Evolutionary conservation across 2,113 vertebrate genomes (phyloP), one percentile per base, ranked within the genome.

Genomic region (Illadopsis cleaveri): DNA sequence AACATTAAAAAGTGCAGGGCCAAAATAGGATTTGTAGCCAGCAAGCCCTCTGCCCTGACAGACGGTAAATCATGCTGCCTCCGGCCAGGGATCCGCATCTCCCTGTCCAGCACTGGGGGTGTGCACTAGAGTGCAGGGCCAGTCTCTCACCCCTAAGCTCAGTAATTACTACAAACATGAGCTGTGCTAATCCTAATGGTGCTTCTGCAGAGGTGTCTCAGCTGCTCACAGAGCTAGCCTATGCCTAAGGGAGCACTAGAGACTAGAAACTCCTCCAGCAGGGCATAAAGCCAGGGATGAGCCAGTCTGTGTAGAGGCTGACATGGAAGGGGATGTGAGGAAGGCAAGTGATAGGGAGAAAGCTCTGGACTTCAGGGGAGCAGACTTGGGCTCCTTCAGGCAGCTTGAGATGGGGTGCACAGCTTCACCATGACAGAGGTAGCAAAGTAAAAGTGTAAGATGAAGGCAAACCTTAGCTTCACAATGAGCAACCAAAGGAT

Each of bases 181-280:
- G 25, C 44, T 0, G 0, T 8, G 4, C 37, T 68, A 42, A 65
- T 65, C 0, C 0, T 42, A 51, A 27, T 1, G 3, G 37, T 62
- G 31, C 28, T 81, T 33, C 88, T 54, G n/a, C 64, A 56, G n/a
- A 42, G 18, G 3, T 14, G 3, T 44, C 48, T 73, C 5, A 4
- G 37, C 42, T 33, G 11, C 54, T 57, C 28, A 8, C 73, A 53
- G 25, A 31, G 21, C 14, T 76, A 23, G 23, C 47, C 68, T 24
- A 5, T 3, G 12, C n/a, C 11, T 81, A 19, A 16, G 35, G 35
- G 33, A 92, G 24, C 23, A 51, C 44, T 31, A 21, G 35, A 69
- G 58, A 54, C 10, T 21, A 38, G 61, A 54, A 76, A 9, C 14
- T 28, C 9, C 50, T 21, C n/a, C n/a, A 73, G 31, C 4, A 73